Base-by-base conservation (phyloP, 2,888 invertebrate species). In the Erannis defoliaria region DNA sequence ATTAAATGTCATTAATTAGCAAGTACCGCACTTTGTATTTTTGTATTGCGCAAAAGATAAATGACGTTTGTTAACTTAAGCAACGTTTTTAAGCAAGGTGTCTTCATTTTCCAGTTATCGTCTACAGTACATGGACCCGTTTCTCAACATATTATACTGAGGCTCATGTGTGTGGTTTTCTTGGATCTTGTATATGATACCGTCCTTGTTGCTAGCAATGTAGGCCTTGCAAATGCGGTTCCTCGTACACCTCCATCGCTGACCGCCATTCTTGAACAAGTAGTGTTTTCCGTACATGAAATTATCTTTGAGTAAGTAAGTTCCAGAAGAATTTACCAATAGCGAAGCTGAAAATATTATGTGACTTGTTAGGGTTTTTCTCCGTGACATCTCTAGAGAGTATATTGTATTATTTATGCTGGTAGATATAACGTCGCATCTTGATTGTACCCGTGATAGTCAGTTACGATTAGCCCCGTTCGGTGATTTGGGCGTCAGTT, bases 271-370 rank as follows among this genome's bases (percentile, higher is more conserved):
- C 64, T 73, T 78, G 16, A 73, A 55, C 4, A 45, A 16, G 35
- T 73, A 76, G 14, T 78, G 77, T 29, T 59, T 76, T 35, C 75
- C 66, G 63, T 74, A 79, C 0, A 76, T 74, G 45, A 66, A 72
- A 5, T 70, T 33, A 31, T 48, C 38, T 26, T 23, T 50, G 1
- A 50, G 26, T 23, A 50, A 26, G 12, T 16, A 48, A 10, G 18
- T 48, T 18, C 46, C 43, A 26, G 3, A 26, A 2, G 43, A 26
- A 14, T 6, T 26, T 2, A 1, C 8, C 16, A 45, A 9, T 5
- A 45, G 16, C 9, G 26, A 26, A 14, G 26, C 43, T 45, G 26
- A 2, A 45, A 45, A 42, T 1, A 42, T 23, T n/a, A 6, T 21
- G 9, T 42, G 12, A 12, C 6, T 8, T 42, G 5, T 23, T 23